Percentiles rank a stretch among this genome's conserved stretches.
Evolutionary conservation across 2,888 invertebrate species (phyloP).

Genomic region (Protophormia terraenovae): DNA sequence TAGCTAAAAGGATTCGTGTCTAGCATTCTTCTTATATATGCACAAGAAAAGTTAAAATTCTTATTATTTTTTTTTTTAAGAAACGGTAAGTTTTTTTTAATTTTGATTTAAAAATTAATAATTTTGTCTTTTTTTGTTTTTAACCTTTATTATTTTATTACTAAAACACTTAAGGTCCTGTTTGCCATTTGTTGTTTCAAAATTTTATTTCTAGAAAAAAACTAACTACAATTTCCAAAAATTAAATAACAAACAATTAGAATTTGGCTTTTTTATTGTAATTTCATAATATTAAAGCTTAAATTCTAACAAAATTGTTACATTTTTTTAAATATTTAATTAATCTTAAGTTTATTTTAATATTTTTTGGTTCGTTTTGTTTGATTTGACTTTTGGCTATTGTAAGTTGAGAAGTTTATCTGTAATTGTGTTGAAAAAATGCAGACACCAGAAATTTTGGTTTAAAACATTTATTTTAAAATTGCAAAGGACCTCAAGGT

Average conservation of each 20-base stretch:
- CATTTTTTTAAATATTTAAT: not conserved
- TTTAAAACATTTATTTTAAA: constrained; percentile 18
- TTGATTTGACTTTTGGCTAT: constrained; percentile 61
- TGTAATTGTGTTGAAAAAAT: no score
- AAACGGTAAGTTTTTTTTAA: constrained; percentile 54
- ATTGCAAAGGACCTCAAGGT: constrained; percentile 62
- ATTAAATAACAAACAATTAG: constrained; percentile 41
- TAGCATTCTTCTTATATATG: not conserved
- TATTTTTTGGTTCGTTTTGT: constrained; percentile 51
- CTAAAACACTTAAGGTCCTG: constrained; percentile 65
- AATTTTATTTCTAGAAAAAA: not conserved
- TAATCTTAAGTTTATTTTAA: constrained; percentile 10
- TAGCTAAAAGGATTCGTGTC: not conserved
- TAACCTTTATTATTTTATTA: not conserved
- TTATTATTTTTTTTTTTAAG: constrained; percentile 17
- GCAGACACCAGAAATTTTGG: no score
- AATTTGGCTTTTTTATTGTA: constrained; percentile 40
- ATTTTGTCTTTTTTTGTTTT: not conserved
- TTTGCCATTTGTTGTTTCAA: constrained; percentile 60
- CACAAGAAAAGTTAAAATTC: not conserved
- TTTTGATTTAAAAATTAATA: constrained; percentile 14
- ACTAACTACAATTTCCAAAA: constrained; percentile 44
- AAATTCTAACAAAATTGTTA: constrained; percentile 38
- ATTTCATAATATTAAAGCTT: constrained; percentile 38
- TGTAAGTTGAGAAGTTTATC: constrained; percentile 57